phyloP scores from a whole-genome alignment of 2,113 vertebrate species.

The Mus musculus region DNA sequence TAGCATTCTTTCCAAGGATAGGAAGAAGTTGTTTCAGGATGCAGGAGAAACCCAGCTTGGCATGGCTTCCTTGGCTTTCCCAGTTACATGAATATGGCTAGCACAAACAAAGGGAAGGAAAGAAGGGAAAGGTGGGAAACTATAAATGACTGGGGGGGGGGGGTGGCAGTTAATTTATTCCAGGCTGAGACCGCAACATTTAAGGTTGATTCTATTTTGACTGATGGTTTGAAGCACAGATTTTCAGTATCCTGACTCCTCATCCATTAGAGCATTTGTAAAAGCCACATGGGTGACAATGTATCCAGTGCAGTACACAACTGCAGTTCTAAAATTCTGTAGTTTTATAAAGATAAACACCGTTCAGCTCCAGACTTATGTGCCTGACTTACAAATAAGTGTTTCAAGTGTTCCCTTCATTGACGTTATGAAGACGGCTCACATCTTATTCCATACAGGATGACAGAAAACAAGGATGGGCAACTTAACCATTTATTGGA shows the following conservation, averaged over 20 bases:
- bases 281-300: not conserved
- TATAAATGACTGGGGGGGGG: not conserved
- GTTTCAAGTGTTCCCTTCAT: not conserved
- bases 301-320: not conserved
- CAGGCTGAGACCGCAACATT: not conserved
- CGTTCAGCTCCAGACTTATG: not conserved
- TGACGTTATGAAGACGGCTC: not conserved
- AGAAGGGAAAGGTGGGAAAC: not conserved
- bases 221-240: not conserved
- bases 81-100: not conserved
- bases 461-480: not conserved
- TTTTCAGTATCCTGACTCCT: not conserved
- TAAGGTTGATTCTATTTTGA: slow-evolving; percentile 4
- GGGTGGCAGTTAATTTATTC: not conserved
- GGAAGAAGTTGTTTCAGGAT: not conserved
- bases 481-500: not conserved
- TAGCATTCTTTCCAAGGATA: not conserved
- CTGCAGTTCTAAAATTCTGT: not conserved
- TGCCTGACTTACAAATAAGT: not conserved
- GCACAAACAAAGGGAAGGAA: not conserved
- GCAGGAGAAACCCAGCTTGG: not conserved
- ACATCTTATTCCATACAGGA: not conserved
- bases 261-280: not conserved
- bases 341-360: not conserved
- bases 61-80: not conserved